Conservation (phyloP, 2,797 vertebrate genomes). For the Alfaro cultratus region DNA sequence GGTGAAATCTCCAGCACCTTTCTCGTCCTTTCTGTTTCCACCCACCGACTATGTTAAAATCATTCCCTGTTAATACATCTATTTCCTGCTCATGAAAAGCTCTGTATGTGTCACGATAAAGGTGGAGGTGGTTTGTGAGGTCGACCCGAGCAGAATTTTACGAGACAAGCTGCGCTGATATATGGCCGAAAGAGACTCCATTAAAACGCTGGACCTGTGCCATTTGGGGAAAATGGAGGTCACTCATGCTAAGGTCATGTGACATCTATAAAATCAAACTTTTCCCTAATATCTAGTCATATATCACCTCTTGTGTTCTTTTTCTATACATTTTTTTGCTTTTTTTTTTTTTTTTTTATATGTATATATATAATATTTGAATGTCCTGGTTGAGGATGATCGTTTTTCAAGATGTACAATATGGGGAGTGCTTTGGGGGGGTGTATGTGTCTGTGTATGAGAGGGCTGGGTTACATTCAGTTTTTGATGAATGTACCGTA, state of each 20-base stretch:
- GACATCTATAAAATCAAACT: constrained; percentile 87
- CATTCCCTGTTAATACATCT: constrained; percentile 76
- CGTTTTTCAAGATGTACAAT: constrained; percentile 58
- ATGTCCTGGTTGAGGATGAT: constrained; percentile 62
- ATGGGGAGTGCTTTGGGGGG: constrained; percentile 1
- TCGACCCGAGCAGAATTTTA: constrained; percentile 80
- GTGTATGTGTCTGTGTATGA: neutral
- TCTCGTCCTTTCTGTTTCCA: constrained; percentile 22
- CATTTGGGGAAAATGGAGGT: constrained; percentile 87
- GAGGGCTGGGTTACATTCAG: constrained; percentile 43
- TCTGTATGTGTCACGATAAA: constrained; percentile 79
- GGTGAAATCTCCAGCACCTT: constrained; percentile 36
- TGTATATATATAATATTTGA: constrained; percentile 47
- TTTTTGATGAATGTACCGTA: constrained; percentile 72
- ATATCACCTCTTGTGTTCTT: constrained; percentile 62
- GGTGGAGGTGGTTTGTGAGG: constrained; percentile 80
- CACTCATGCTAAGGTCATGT: constrained; percentile 82
- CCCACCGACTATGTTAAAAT: constrained; percentile 74
- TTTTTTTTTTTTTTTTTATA: constrained; percentile 24
- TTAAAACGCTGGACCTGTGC: constrained; percentile 85
- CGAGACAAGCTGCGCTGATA: constrained; percentile 81
- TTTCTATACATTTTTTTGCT: constrained; percentile 5
- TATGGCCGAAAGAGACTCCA: constrained; percentile 82
- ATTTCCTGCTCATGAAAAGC: constrained; percentile 78
- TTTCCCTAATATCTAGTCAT: constrained; percentile 82